Evolutionary conservation across 2,797 vertebrate species (phyloP), one percentile per base, ranked within the genome.

Genomic region (Argya squamiceps): DNA sequence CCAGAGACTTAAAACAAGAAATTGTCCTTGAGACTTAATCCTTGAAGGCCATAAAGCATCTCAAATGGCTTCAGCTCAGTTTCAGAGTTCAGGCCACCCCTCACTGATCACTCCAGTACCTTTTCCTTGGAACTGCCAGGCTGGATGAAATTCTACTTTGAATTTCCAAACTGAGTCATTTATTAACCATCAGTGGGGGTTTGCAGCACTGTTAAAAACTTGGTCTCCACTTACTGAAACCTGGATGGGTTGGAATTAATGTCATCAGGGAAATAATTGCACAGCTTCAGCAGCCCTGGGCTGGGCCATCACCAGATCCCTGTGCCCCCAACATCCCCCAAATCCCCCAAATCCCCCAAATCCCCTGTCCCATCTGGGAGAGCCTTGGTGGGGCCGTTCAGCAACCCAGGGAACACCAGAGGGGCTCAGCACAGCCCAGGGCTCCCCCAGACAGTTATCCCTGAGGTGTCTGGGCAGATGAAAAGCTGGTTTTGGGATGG

Each of bases 201-300:
- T 60, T 43, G 47, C 52, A 46, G 41, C 12, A 4, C 52, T n/a
- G 1, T 27, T 2, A 18, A 63, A 36, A 89, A 2, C 26, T 19
- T 39, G 37, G 12, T n/a, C 29, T 22, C 8, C 19, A 2, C 20
- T 46, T 52, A 24, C 50, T 11, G 68, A 67, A 64, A 41, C 49
- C 26, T 43, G 6, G 44, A 12, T 46, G 44, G 44, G 12, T 46
- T 79, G 77, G 67, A 81, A 77, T 81, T 6, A 20, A 63, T 77
- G 68, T 60, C 65, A 55, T 46, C 58, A 43, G 64, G 62, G 52
- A 78, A 78, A 79, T 70, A 29, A 46, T 30, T 81, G 9, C 43
- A 21, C 22, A 49, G 85, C 60, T 89, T 50, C 29, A 88, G 91
- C 76, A 70, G 79, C 92, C 83, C 85, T 92, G 96, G 23, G 87